phyloP scores from a whole-genome alignment of 2,113 vertebrate species.

The Mobula birostris region DNA sequence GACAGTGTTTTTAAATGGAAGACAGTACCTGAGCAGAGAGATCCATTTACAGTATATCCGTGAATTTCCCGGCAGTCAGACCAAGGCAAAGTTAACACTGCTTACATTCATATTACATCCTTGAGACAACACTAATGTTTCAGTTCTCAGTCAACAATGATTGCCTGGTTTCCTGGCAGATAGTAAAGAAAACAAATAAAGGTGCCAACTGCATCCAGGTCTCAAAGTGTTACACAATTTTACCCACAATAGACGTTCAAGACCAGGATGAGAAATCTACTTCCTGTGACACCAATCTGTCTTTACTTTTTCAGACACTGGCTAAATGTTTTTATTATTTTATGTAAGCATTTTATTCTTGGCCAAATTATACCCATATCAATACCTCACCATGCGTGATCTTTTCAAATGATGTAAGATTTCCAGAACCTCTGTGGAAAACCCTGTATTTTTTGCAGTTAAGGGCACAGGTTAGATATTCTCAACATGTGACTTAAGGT shows the following conservation, averaged over 20 bases:
- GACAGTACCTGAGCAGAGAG: neutral
- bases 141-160: neutral
- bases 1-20: neutral
- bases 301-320: neutral
- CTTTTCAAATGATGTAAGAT: neutral
- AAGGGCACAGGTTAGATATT: neutral
- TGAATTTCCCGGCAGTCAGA: neutral
- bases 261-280: neutral
- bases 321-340: neutral
- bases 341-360: neutral
- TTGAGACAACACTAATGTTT: neutral
- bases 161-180: neutral
- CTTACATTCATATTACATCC: neutral
- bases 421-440: neutral
- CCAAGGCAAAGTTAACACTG: neutral
- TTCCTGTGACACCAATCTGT: neutral
- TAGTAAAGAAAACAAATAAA: neutral
- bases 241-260: conserved; percentile 2
- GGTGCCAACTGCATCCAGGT: neutral
- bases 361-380: neutral
- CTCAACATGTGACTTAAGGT: neutral
- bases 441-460: neutral
- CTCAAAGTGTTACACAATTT: neutral
- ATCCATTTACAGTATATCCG: neutral
- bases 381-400: neutral